A percentile compares a stretch with the other conserved stretches of the same genome.
phyloP scores from a whole-genome alignment of 1,140 invertebrate genomes.

The Piezodorus guildinii region DNA sequence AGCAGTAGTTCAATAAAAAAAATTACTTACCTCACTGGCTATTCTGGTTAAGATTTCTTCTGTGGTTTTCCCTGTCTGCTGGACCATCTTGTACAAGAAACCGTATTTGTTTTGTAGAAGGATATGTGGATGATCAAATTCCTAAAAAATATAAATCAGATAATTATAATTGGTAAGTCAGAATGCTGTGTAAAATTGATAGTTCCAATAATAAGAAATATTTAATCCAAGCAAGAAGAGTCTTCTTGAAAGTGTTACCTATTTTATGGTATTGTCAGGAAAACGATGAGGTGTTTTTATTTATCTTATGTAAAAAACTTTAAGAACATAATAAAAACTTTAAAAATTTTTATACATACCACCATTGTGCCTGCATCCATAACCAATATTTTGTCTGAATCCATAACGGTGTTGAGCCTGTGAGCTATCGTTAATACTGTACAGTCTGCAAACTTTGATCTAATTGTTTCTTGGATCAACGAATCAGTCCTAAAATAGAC shows the following conservation, averaged over 20 bases:
- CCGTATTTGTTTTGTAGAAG: constrained; percentile 39
- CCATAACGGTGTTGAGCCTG: constrained; percentile 56
- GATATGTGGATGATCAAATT: constrained; percentile 46
- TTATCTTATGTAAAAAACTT: no score
- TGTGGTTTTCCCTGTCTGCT: constrained; percentile 29
- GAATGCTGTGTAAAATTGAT: no score
- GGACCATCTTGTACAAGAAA: constrained; percentile 36
- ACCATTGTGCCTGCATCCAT: constrained; percentile 49
- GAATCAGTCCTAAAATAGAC: constrained; percentile 41
- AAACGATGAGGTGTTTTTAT: no score
- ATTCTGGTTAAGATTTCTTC: constrained; percentile 24
- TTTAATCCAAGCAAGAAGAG: no score
- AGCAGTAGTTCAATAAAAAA: no score
- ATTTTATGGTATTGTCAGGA: no score
- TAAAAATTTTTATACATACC: constrained; percentile 24
- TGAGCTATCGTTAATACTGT: constrained; percentile 75
- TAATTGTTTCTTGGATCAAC: constrained; percentile 48
- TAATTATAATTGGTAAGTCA: no score
- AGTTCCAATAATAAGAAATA: no score
- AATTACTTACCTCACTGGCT: constrained; percentile 16
- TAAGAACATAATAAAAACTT: no score
- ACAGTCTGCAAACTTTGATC: constrained; percentile 44
- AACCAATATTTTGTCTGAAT: constrained; percentile 61
- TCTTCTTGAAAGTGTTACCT: no score
- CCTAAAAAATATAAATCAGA: constrained; percentile 28